phyloP scores from a whole-genome alignment of 2,113 vertebrate species.

The Dipodomys ordii region DNA sequence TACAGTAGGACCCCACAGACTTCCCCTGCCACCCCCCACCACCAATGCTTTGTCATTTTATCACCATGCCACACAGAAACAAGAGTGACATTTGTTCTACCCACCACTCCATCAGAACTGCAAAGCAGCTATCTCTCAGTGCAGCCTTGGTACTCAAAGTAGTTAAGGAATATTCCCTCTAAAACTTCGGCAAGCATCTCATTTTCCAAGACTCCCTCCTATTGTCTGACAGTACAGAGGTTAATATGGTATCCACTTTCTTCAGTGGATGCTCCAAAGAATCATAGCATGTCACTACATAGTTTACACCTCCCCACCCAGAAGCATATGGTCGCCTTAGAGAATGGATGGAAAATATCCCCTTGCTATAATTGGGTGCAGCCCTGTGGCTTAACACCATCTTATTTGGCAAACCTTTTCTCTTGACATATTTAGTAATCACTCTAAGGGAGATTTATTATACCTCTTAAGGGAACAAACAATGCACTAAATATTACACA shows the following conservation, averaged over 20 bases:
- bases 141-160: background rate
- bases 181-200: conserved; percentile 16
- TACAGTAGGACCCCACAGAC: background rate
- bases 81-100: conserved; percentile 65
- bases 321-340: background rate
- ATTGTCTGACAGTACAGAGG: background rate
- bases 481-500: conserved; percentile 74
- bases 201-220: conserved; percentile 31
- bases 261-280: background rate
- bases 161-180: conserved; percentile 42
- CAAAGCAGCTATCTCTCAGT: conserved; percentile 57
- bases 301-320: conserved; percentile 50
- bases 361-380: conserved; percentile 73
- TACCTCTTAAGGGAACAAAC: conserved; percentile 65
- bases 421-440: conserved; percentile 80
- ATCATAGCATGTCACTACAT: conserved; percentile 36
- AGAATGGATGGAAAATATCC: conserved; percentile 75
- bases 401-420: conserved; percentile 75
- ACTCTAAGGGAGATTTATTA: conserved; percentile 77
- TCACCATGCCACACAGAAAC: conserved; percentile 58
- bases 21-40: background rate
- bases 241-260: conserved; percentile 25
- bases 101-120: conserved; percentile 67
- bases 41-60: conserved; percentile 47
- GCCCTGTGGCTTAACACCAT: conserved; percentile 75